Evolutionary conservation across 1,140 invertebrate species (phyloP).

Genomic region (Magallana gigas): DNA sequence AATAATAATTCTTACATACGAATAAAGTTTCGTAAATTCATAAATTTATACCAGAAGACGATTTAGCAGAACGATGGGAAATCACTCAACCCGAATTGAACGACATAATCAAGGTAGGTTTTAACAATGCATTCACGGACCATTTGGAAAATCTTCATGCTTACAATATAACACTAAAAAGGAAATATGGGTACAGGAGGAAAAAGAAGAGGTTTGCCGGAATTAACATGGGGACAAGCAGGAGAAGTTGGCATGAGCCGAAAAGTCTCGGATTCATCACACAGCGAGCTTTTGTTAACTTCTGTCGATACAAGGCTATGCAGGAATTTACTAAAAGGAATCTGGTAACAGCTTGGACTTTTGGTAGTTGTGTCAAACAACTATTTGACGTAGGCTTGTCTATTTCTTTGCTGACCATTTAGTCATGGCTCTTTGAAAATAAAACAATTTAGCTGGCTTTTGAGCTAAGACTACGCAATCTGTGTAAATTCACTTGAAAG

Average conservation of each 20-base stretch:
- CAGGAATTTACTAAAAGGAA: not conserved
- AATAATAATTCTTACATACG: not conserved
- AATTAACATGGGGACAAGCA: not conserved
- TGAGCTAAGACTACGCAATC: no score
- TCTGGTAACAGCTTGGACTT: not conserved
- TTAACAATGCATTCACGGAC: not conserved
- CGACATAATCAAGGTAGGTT: not conserved
- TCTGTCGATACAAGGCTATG: not conserved
- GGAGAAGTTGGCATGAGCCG: not conserved
- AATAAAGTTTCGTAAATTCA: not conserved
- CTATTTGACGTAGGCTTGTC: no score
- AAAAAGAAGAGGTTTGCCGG: not conserved
- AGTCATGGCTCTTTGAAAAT: no score
- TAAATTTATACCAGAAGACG: not conserved
- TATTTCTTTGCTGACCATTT: no score
- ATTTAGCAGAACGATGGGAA: not conserved
- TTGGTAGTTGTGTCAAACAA: no score
- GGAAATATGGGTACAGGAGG: not conserved
- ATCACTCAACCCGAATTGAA: not conserved
- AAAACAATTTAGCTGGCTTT: no score
- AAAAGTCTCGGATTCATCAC: not conserved
- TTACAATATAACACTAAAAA: no score
- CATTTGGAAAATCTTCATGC: no score
- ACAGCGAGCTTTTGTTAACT: not conserved
- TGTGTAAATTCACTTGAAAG: no score